Base-by-base conservation (phyloP, 2,113 vertebrate genomes). In the Murina feae region DNA sequence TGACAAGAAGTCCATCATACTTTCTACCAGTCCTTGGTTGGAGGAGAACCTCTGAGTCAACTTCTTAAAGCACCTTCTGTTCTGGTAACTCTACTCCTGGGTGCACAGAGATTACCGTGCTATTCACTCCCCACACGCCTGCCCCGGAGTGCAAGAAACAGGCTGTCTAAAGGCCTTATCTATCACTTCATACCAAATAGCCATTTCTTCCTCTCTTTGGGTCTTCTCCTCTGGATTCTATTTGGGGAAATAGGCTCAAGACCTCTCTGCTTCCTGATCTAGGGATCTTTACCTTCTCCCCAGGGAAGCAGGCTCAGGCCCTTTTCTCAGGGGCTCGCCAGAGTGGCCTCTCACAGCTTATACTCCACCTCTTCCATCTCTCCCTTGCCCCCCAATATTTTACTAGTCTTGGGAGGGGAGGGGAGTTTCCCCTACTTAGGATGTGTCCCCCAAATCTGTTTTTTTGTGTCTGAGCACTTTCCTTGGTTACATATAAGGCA, bases 171-270 rank as follows among this genome's bases (percentile, higher is more conserved):
- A 44, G 16, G 21, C 30, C 76, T 76, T 28, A 9, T 25, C 5
- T n/a, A 44, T 53, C 6, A 39, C 55, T 55, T 63, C 49, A 37
- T 13, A 44, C 20, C 55, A 35, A 72, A 71, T 1, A 80, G 28
- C 30, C 10, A 6, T 37, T 89, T 84, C 39, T 21, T 86, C 51
- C n/a, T 92, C 37, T 69, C 28, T 44, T 37, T 44, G 58, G 28
- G 10, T 68, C 60, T 90, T 66, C 82, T 79, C 49, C 13, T 23
- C 42, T 53, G 66, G n/a, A 9, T 60, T 91, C 80, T 93, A 14
- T 47, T 58, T 76, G 65, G 44, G 55, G 82, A 94, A 94, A 55
- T 8, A 30, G 2, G 5, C 23, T 8, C 7, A 30, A 16, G 53
- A 66, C 47, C 30, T 72, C 71, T 63, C 37, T 32, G 44, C 39